Percentiles rank a stretch among this genome's conserved stretches.
Conservation (phyloP, 2,113 vertebrate species). For the Dipodomys ordii region DNA sequence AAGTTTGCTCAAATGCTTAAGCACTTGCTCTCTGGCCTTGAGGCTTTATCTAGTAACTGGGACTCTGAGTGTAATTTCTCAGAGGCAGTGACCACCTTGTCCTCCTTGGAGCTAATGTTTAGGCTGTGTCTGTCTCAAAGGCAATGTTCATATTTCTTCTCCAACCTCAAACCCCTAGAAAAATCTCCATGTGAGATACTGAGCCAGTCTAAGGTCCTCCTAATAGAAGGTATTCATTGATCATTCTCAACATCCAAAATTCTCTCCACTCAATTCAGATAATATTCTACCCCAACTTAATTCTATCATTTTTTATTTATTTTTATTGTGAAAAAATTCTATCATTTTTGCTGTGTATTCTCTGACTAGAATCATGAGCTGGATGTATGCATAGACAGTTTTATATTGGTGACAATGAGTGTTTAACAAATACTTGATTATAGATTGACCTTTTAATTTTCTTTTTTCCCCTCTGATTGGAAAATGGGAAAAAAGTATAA, state of each 20-base stretch:
- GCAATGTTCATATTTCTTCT: not conserved
- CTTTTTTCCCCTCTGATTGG: not conserved
- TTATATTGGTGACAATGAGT: not conserved
- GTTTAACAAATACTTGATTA: not conserved
- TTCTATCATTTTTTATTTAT: not conserved
- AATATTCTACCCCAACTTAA: conserved; percentile 13
- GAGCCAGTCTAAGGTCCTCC: not conserved
- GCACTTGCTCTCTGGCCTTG: not conserved
- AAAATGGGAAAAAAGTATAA: not conserved
- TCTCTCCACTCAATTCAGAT: not conserved
- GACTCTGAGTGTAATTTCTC: not conserved
- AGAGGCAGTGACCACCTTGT: not conserved
- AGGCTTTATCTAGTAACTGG: not conserved
- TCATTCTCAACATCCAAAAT: not conserved
- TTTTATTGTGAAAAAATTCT: not conserved
- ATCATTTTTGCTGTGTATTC: not conserved
- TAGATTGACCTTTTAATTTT: not conserved
- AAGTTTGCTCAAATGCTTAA: not conserved
- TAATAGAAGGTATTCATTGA: not conserved
- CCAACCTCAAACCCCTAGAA: not conserved
- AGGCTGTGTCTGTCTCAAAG: not conserved
- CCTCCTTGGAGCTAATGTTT: not conserved
- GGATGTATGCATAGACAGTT: not conserved
- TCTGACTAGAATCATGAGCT: not conserved
- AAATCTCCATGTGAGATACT: not conserved